These are phyloP conservation scores for Adela reaumurella DNA, from an alignment of 2,888 invertebrate species.

Conservation along the genomic window DNA sequence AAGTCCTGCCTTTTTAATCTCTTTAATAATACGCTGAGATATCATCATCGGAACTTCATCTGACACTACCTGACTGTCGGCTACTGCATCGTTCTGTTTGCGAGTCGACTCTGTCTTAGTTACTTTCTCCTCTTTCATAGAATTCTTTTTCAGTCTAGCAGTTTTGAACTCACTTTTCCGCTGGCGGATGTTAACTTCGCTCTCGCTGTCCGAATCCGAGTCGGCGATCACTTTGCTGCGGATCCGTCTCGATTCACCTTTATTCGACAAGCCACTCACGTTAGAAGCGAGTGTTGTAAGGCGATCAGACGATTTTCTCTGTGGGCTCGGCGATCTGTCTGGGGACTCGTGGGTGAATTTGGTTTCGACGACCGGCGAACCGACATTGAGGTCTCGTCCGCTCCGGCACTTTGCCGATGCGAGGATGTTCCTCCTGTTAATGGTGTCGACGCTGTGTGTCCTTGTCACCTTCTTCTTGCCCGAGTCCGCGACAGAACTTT, in stretches of 20 bases:
- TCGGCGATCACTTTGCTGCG: conserved; percentile 43
- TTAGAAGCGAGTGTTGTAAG: conserved; percentile 52
- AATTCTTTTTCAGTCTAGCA: conserved; percentile 42
- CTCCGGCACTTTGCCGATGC: conserved; percentile 84
- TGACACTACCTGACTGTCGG: conserved; percentile 24
- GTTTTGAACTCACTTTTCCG: conserved; percentile 46
- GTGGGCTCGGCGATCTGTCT: conserved; percentile 49
- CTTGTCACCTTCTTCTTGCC: conserved; percentile 69
- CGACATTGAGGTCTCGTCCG: conserved; percentile 69
- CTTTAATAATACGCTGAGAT: conserved; percentile 35
- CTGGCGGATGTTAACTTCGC: conserved; percentile 38
- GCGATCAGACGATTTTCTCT: conserved; percentile 45
- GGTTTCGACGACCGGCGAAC: conserved; percentile 69
- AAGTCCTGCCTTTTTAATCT: conserved; percentile 32
- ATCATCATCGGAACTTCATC: conserved; percentile 32
- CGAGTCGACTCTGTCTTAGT: not conserved
- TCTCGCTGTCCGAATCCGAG: conserved; percentile 40
- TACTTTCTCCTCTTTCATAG: conserved; percentile 14
- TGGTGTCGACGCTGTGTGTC: conserved; percentile 75
- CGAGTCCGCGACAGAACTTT: conserved; percentile 61
- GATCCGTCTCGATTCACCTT: conserved; percentile 43
- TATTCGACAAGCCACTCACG: conserved; percentile 51
- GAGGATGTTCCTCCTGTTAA: conserved; percentile 82
- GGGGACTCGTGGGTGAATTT: conserved; percentile 62
- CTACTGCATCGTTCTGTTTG: not conserved